Conservation (phyloP, 1,140 invertebrate species). For the Camponotus floridanus region DNA sequence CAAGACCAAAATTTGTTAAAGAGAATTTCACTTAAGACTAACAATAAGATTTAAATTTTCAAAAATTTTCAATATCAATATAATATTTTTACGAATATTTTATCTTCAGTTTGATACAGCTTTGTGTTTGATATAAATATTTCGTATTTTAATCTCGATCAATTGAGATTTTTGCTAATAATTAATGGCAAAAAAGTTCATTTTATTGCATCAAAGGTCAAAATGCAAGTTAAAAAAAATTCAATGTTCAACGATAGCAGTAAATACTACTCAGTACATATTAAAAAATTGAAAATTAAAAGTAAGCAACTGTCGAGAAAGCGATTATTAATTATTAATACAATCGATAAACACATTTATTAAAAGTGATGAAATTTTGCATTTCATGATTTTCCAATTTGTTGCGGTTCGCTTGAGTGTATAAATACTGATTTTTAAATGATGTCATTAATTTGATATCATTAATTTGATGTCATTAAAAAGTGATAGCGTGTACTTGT, state of each 20-base stretch:
- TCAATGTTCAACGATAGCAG: neutral
- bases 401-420: neutral
- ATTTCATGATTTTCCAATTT: constrained; percentile 20
- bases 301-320: neutral
- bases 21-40: no score
- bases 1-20: no score
- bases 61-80: no score
- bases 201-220: neutral
- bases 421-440: constrained; percentile 36
- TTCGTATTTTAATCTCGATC: neutral
- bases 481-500: constrained; percentile 11
- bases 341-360: neutral
- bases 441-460: neutral
- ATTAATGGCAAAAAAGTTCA: neutral
- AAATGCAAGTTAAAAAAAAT: neutral
- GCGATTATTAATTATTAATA: constrained; percentile 15
- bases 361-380: constrained; percentile 20
- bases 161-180: neutral
- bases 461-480: constrained; percentile 1
- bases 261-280: neutral
- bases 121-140: no score
- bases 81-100: no score
- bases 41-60: no score
- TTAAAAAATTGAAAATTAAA: constrained; percentile 39
- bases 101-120: no score